phyloP scores from a whole-genome alignment of 2,113 vertebrate species.

The Semnopithecus entellus region DNA sequence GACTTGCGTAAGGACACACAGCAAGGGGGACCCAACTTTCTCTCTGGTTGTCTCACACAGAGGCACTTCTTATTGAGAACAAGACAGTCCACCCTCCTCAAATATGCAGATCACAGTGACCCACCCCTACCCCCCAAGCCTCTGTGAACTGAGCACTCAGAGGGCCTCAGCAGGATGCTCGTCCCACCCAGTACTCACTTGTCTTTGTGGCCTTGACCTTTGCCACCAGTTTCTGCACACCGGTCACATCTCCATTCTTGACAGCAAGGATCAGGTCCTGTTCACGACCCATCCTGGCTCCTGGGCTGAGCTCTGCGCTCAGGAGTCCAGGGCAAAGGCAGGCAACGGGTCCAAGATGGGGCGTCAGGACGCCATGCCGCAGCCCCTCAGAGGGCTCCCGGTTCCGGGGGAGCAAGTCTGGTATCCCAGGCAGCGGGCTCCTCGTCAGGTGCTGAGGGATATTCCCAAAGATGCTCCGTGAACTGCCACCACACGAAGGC shows the following conservation, averaged over 20 bases:
- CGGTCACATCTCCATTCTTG: slow-evolving; percentile 86
- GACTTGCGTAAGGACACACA: background rate
- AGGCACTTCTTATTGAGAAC: background rate
- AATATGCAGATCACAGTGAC: background rate
- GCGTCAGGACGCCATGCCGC: slow-evolving; percentile 61
- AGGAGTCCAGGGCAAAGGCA: background rate
- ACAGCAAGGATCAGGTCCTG: slow-evolving; percentile 87
- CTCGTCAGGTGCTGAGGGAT: background rate
- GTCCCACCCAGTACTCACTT: slow-evolving; percentile 82
- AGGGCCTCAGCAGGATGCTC: background rate
- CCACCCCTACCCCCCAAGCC: background rate
- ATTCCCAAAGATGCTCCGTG: slow-evolving; percentile 6
- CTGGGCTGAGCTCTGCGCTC: slow-evolving; percentile 45
- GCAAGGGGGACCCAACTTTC: background rate
- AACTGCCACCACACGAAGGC: slow-evolving; percentile 52
- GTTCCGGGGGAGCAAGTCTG: background rate
- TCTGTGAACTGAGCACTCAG: background rate
- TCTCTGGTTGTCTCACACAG: background rate
- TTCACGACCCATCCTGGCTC: slow-evolving; percentile 84
- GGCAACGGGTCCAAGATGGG: background rate
- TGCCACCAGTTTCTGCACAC: slow-evolving; percentile 87
- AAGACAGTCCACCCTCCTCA: background rate
- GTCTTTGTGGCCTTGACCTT: slow-evolving; percentile 88
- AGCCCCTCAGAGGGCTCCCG: background rate
- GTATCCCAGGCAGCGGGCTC: background rate